Base-by-base conservation (phyloP, 2,797 vertebrate genomes). In the Gallinago solitaria region DNA sequence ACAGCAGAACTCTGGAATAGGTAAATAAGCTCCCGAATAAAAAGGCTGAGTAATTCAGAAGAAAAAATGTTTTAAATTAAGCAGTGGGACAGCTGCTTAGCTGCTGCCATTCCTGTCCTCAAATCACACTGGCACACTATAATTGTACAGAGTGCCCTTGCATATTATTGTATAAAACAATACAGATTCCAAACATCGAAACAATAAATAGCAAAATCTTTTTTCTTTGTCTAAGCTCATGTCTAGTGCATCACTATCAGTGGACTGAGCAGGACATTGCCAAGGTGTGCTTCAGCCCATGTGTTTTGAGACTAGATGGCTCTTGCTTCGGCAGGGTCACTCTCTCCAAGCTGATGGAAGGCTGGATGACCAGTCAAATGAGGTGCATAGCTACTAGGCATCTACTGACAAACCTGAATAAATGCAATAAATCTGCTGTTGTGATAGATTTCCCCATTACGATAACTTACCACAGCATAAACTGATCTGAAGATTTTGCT, bases 41-140 rank as follows among this genome's bases (percentile, higher is more conserved):
- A 83, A 89, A 92, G 45, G 33, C 71, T 87, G 64, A 37, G 21
- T 45, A 77, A 91, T 74, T 84, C 48, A 47, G 53, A 76, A 68
- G 25, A 48, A 68, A 95, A 81, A 95, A 32, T 57, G 39, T 53
- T 94, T 90, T 65, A 54, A 94, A 78, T 92, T 89, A 90, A 77
- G 61, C 45, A 61, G 27, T 43, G 39, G 59, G 53, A 71, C 74
- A 85, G 64, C 81, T 83, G 54, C 71, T 83, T 57, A 57, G 57
- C 59, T 89, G 57, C 64, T 93, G 33, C 48, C 27, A 41, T 33
- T 65, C 41, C 60, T 50, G 60, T 84, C 75, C 64, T 90, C 20
- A 16, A 35, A 59, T 69, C 77, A 60, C 56, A 79, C 27, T 39
- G 27, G 37, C 60, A 37, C 30, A 21, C 43, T 45, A 2, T 12